Percentiles rank a stretch among this genome's conserved stretches.
Conservation (phyloP, 37 sponge, comb jelly and placozoan species). For the Tethya wilhelma region DNA sequence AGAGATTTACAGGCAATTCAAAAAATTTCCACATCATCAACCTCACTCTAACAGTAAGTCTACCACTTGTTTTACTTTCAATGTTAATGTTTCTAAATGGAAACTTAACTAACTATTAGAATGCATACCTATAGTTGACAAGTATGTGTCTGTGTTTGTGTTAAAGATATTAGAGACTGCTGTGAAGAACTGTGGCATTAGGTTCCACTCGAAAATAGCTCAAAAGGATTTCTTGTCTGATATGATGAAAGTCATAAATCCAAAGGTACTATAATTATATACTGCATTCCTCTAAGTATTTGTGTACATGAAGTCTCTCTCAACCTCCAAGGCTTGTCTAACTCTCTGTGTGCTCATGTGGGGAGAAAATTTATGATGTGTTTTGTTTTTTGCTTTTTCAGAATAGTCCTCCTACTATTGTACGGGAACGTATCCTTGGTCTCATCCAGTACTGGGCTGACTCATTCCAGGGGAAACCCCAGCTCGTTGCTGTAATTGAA, state of each 20-base stretch:
- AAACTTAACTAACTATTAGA: neutral
- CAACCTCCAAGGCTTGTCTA: neutral
- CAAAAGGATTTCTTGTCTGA: constrained; percentile 91
- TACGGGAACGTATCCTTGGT: constrained; percentile 78
- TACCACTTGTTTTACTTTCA: too few relatives aligned
- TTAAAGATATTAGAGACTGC: constrained; percentile 85
- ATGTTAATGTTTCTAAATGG: too few relatives aligned
- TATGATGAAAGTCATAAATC: constrained; percentile 58
- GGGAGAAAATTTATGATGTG: too few relatives aligned
- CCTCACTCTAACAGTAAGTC: constrained; percentile 76
- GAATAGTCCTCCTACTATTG: constrained; percentile 83
- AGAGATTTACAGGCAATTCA: constrained; percentile 73
- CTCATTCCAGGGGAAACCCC: constrained; percentile 80
- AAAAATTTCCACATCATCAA: constrained; percentile 85
- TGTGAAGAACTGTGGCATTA: constrained; percentile 94
- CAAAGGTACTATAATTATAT: constrained; percentile 41
- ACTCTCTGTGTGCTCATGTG: neutral
- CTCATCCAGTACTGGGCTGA: constrained; percentile 96
- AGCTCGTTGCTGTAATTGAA: constrained; percentile 74
- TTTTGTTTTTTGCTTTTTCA: constrained; percentile 7
- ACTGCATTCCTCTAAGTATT: too few relatives aligned
- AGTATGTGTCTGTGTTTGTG: too few relatives aligned
- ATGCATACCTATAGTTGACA: neutral
- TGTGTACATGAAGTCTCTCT: too few relatives aligned
- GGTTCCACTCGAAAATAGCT: constrained; percentile 88